phyloP scores from a whole-genome alignment of 2,797 vertebrate genomes.

The Sparus aurata region DNA sequence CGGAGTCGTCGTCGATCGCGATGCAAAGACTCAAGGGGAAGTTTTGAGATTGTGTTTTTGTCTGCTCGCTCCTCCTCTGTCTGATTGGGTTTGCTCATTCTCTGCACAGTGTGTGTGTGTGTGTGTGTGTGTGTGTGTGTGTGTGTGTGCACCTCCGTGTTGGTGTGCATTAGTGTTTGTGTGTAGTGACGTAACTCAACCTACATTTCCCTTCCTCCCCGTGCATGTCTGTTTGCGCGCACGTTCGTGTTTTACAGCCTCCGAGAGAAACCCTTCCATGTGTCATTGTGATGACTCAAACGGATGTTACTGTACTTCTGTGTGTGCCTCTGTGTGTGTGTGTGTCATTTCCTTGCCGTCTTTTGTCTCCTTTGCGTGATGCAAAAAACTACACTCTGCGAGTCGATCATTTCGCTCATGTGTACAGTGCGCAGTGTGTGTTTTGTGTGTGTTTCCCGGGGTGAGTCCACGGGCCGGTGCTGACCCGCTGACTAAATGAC shows the following conservation, averaged over 20 bases:
- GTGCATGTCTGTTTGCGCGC: slow-evolving; percentile 29
- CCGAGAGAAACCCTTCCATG: slow-evolving; percentile 50
- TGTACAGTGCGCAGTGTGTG: slow-evolving; percentile 12
- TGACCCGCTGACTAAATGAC: slow-evolving; percentile 67
- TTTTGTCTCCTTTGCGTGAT: neutral
- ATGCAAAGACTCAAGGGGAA: neutral
- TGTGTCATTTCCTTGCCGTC: neutral
- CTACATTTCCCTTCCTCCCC: slow-evolving; percentile 41
- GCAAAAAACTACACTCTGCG: slow-evolving; percentile 18
- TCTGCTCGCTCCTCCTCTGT: too few species aligned
- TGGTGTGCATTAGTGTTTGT: neutral
- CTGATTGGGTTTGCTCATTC: slow-evolving; percentile 28
- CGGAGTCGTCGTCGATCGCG: neutral
- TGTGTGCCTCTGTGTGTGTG: slow-evolving; percentile 20
- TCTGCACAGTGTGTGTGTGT: slow-evolving; percentile 7
- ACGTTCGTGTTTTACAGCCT: slow-evolving; percentile 52
- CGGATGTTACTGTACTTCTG: slow-evolving; percentile 48
- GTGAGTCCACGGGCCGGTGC: slow-evolving; percentile 49
- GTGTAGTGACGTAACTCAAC: slow-evolving; percentile 50
- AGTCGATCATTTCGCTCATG: neutral
- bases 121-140: neutral
- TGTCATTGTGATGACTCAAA: slow-evolving; percentile 70
- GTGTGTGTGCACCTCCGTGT: neutral
- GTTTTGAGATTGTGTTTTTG: neutral
- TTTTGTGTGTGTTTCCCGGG: slow-evolving; percentile 33